Base-by-base conservation (phyloP, 23 tunicate species). In the Clavelina lepadiformis region DNA sequence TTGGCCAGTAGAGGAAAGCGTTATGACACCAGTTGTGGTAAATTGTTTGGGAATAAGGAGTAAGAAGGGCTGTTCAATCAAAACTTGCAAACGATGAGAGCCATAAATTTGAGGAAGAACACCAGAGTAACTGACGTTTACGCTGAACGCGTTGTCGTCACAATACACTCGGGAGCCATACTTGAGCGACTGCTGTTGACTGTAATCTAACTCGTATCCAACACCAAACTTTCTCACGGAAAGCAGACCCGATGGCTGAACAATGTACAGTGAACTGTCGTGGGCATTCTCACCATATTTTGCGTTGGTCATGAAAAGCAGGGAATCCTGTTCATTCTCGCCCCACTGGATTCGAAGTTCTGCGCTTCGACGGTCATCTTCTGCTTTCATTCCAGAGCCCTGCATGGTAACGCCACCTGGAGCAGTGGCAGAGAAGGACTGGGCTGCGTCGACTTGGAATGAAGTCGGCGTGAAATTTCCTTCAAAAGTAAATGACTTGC, bases 61-160 rank as follows among this genome's bases (percentile, higher is more conserved):
- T 47, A 28, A 51, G 51, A 63, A 33, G 5, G 95, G 78, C 33
- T 86, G 95, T 4, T 30, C 33, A 32, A 86, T 58, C 11, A 51
- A 54, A 31, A 83, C 92, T 0, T 5, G 35, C 8, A 83, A 58
- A 28, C 58, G 38, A 56, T 74, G 92, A 19, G 35, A 29, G 25
- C 78, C 69, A n/a, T n/a, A 35, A 20, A 30, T 21, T 58, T 71
- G 65, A 30, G 86, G 78, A 65, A 80, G 38, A 31, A 15, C 65
- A 28, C 77, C 78, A 35, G 61, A 20, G 32, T 80, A 80, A 27
- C 23, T 46, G 1, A 61, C 57, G 20, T 52, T 71, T 22, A 80
- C 3, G 3, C 57, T 56, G 25, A 37, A 34, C 38, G 55, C 38
- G 5, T 34, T 20, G 13, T 36, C 57, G 33, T 80, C 66, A 13